Evolutionary conservation across 2,113 vertebrate species (phyloP).

Genomic region (Euleptes europaea): DNA sequence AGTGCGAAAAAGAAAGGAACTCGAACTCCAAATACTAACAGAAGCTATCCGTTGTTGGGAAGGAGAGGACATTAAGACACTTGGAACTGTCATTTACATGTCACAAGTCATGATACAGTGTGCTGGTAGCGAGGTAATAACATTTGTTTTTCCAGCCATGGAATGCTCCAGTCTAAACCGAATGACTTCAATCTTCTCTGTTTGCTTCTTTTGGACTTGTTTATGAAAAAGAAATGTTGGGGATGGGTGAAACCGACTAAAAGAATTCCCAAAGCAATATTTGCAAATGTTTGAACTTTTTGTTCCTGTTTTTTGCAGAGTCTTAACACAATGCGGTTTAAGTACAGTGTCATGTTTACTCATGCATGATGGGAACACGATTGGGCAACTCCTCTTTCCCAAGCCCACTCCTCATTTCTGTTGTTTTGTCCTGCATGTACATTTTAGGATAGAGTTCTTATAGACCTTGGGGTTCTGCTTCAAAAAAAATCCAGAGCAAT

Average conservation of each 20-base stretch:
- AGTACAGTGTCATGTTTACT: neutral
- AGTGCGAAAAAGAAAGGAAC: constrained; percentile 93
- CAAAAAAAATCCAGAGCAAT: neutral
- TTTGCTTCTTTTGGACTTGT: neutral
- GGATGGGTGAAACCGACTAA: neutral
- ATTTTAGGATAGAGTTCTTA: neutral
- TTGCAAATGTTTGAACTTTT: neutral
- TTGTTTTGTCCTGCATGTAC: constrained; percentile 11
- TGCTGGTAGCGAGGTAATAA: constrained; percentile 86
- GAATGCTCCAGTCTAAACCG: too few relatives aligned
- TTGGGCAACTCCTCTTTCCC: neutral
- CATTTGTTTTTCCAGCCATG: neutral
- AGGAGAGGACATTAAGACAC: constrained; percentile 92
- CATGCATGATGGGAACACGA: neutral
- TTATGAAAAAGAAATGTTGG: neutral
- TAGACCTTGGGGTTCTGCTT: neutral
- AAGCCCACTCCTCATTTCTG: neutral
- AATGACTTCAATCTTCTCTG: neutral
- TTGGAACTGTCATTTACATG: constrained; percentile 94
- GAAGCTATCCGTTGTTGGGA: constrained; percentile 96
- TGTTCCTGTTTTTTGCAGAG: neutral
- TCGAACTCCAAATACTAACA: constrained; percentile 93
- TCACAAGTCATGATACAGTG: constrained; percentile 93
- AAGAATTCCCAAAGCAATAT: neutral
- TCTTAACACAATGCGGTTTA: neutral